Evolutionary conservation across 1,140 invertebrate genomes (phyloP).

Genomic region (Cotesia glomerata): DNA sequence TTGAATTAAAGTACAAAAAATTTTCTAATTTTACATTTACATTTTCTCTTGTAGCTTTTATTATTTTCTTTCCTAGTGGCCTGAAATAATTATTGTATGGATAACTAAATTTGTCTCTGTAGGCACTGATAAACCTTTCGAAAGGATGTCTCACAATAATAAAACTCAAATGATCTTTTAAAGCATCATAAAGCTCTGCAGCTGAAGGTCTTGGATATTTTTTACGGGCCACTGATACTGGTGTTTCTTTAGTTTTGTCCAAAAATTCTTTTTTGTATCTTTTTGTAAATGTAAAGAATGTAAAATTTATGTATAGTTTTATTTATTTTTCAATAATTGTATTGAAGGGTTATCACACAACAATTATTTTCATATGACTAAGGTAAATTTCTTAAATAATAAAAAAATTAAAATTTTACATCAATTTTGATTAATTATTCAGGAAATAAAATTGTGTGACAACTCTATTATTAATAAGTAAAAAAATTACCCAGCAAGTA

Average conservation of each 20-base stretch:
- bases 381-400: not conserved
- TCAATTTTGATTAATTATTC: not conserved
- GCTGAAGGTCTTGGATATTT: constrained; percentile 77
- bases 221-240: constrained; percentile 76
- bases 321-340: too few species aligned
- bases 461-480: not conserved
- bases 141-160: constrained; percentile 88
- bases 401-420: not conserved
- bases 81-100: too few species aligned
- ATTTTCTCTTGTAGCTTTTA: not conserved
- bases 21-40: too few species aligned
- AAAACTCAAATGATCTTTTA: constrained; percentile 76
- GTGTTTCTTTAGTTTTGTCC: constrained; percentile 75
- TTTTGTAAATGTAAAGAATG: not conserved
- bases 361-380: too few species aligned
- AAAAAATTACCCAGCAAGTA: constrained; percentile 71
- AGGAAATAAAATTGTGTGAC: not conserved
- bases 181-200: constrained; percentile 69
- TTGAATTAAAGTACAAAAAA: too few species aligned
- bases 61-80: not conserved
- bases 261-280: constrained; percentile 64
- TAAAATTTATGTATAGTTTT: too few species aligned
- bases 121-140: constrained; percentile 86
- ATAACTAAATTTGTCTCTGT: constrained; percentile 80
- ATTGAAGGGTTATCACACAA: too few species aligned